phyloP scores from a whole-genome alignment of 2,797 vertebrate genomes.

The Mastacembelus armatus region DNA sequence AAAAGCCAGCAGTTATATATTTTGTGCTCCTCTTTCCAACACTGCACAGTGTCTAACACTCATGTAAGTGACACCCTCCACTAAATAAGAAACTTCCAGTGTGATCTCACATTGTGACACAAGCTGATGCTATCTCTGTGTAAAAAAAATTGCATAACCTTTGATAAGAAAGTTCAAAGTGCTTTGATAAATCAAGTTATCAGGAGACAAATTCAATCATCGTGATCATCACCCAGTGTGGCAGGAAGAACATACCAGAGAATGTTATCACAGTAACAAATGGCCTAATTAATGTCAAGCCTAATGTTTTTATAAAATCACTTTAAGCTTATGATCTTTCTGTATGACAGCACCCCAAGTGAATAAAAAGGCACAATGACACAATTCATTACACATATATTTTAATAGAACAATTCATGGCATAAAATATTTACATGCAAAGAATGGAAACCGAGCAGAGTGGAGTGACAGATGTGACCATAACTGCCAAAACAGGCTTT shows the following conservation, averaged over 20 bases:
- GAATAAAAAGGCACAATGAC: slow-evolving; percentile 53
- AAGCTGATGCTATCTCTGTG: slow-evolving; percentile 6
- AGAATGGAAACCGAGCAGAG: slow-evolving; percentile 60
- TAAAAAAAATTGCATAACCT: slow-evolving; percentile 1
- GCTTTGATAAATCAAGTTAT: slow-evolving; percentile 32
- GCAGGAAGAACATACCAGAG: slow-evolving; percentile 29
- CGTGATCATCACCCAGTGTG: slow-evolving; percentile 28
- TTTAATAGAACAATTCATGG: slow-evolving; percentile 78
- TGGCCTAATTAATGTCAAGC: slow-evolving; percentile 57
- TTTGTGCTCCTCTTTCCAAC: not conserved
- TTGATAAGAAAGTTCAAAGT: slow-evolving; percentile 25
- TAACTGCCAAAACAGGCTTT: slow-evolving; percentile 68
- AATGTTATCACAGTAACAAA: slow-evolving; percentile 50
- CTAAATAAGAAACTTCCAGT: slow-evolving; percentile 24
- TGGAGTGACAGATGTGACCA: slow-evolving; percentile 69
- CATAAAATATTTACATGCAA: slow-evolving; percentile 81
- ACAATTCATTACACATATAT: slow-evolving; percentile 63
- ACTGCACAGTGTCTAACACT: not conserved
- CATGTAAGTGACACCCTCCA: not conserved
- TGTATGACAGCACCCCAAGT: slow-evolving; percentile 23
- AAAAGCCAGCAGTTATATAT: not conserved
- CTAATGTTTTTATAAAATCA: slow-evolving; percentile 49
- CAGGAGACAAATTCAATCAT: slow-evolving; percentile 28
- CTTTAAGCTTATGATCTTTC: slow-evolving; percentile 20
- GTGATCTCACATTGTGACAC: slow-evolving; percentile 34